phyloP scores from a whole-genome alignment of 2,888 invertebrate genomes.

The Limnephilus rhombicus region DNA sequence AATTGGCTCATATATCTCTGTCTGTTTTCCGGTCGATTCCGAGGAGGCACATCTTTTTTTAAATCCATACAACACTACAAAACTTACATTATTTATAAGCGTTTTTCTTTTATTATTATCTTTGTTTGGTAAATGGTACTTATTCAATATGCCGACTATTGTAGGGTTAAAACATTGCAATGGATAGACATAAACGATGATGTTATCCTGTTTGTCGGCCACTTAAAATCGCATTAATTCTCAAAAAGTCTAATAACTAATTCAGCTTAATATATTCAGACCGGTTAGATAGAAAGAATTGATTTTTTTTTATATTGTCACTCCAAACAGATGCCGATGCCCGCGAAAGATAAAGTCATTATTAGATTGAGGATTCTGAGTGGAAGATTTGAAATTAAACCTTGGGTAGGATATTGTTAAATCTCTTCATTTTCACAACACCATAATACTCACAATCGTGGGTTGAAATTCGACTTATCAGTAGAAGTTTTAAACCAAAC shows the following conservation, averaged over 20 bases:
- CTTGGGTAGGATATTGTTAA: not conserved
- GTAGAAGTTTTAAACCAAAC: no score
- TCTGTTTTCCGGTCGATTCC: no score
- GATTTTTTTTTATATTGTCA: not conserved
- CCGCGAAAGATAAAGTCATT: not conserved
- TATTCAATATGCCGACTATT: not conserved
- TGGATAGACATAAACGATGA: not conserved
- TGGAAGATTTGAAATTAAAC: not conserved
- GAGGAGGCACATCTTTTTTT: no score
- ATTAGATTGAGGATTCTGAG: not conserved
- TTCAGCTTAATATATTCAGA: not conserved
- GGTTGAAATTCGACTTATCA: no score
- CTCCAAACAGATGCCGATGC: not conserved
- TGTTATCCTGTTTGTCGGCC: constrained; percentile 30
- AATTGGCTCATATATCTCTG: no score
- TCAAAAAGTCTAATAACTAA: not conserved
- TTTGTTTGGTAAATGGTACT: not conserved
- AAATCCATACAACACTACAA: no score
- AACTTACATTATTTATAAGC: no score
- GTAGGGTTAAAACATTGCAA: not conserved
- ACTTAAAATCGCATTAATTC: not conserved
- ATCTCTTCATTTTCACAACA: not conserved
- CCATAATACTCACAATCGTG: no score
- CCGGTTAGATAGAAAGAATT: not conserved
- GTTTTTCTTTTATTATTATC: no score